Percentiles rank a stretch among this genome's conserved stretches.
Conservation (phyloP, 2,888 invertebrate species). For the Eulithis testata region DNA sequence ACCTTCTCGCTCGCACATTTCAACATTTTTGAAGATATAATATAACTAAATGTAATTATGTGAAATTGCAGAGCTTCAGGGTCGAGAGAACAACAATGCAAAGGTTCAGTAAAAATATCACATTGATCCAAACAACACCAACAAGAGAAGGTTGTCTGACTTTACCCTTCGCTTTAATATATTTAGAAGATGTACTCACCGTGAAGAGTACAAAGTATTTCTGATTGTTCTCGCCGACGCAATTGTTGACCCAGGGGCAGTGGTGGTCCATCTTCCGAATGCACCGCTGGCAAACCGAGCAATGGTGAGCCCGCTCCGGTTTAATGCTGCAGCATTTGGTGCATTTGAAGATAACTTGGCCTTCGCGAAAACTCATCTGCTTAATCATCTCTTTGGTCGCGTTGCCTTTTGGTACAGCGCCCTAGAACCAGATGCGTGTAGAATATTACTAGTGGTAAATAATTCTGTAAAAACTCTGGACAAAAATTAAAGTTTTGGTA, state of each 20-base stretch:
- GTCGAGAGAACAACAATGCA: too few relatives aligned
- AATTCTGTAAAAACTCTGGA: too few relatives aligned
- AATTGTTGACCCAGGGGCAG: slow-evolving; percentile 99
- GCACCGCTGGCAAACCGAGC: slow-evolving; percentile 96
- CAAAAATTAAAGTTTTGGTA: too few relatives aligned
- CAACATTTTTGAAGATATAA: too few relatives aligned
- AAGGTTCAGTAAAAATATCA: too few relatives aligned
- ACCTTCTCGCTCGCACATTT: too few relatives aligned
- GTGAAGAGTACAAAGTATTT: slow-evolving; percentile 99
- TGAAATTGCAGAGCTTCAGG: too few relatives aligned
- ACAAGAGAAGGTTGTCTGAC: too few relatives aligned
- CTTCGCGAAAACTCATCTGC: slow-evolving; percentile 95
- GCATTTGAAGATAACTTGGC: slow-evolving; percentile 97
- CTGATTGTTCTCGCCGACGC: slow-evolving; percentile 99
- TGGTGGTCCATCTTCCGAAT: slow-evolving; percentile 87
- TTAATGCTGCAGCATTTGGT: slow-evolving; percentile 98
- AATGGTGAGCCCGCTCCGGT: slow-evolving; percentile 97
- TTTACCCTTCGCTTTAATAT: too few relatives aligned
- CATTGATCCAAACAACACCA: too few relatives aligned
- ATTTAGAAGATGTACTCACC: slow-evolving; percentile 82
- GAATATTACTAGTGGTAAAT: background rate
- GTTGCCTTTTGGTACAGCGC: slow-evolving; percentile 97
- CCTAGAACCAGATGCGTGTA: slow-evolving; percentile 72
- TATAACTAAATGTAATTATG: too few relatives aligned
- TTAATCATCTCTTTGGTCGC: slow-evolving; percentile 98